Base-by-base conservation (phyloP, 2,888 invertebrate species). In the Mesoligia furuncula region DNA sequence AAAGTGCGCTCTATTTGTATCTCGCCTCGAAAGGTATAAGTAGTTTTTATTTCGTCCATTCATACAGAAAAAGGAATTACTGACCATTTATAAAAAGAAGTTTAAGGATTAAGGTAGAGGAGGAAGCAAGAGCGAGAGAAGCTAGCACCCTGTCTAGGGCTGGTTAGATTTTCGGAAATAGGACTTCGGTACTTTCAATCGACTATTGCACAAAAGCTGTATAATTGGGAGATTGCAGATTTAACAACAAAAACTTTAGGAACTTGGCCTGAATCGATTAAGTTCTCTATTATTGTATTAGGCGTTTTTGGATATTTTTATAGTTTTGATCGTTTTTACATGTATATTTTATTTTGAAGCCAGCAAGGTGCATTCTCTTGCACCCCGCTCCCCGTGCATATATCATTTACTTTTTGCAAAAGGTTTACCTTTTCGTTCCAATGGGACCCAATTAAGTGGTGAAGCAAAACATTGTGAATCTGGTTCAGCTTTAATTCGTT, bases 351-450 rank as follows among this genome's bases (percentile, higher is more conserved):
- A n/a, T 54, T 54, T 54, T 54, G 24, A 24, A 54, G 24, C 51
- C 24, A 24, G 8, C 24, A 9, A 24, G 51, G 8, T 51, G 51
- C 20, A 51, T 7, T 24, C 54, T 54, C 24, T 54, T 24, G 54
- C 54, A n/a, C 11, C 54, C 1, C 11, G 4, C n/a, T 57, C 54
- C 51, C 9, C 9, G 51, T 54, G 9, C 51, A 24, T 3, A 20
- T 27, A 20, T 20, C 27, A 24, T 24, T 31, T 31, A 31, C 5
- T 72, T 17, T 17, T 5, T 24, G 66, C n/a, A 45, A 24, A 20
- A n/a, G 1, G 17, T 24, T 66, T 39, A 77, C 76, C 78, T 66
- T 45, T 27, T 66, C 0, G 54, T 24, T 77, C 66, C 24, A 57
- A 15, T 57, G 57, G 45, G 17, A 36, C n/a, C 51, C 62, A 42